phyloP scores from a whole-genome alignment of 2,113 vertebrate genomes.

The Caranx melampygus region DNA sequence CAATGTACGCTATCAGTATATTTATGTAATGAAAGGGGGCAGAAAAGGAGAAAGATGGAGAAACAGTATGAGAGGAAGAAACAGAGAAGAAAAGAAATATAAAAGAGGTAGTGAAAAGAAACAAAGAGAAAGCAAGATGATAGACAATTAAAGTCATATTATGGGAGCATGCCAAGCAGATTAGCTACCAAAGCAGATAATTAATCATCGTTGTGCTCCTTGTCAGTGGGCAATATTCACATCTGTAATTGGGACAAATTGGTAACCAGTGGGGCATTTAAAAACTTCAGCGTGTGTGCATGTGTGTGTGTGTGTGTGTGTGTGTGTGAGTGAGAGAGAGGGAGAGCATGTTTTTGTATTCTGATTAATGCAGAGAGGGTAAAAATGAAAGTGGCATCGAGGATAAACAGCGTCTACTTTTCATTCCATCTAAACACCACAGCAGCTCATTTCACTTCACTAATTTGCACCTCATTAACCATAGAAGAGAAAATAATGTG shows the following conservation, averaged over 20 bases:
- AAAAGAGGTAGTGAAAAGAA: neutral
- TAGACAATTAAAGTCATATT: constrained; percentile 63
- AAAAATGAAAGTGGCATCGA: constrained; percentile 26
- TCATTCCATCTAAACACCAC: constrained; percentile 27
- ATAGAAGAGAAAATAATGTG: constrained; percentile 28
- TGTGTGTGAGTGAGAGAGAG: too few relatives aligned
- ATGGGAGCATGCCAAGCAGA: constrained; percentile 38
- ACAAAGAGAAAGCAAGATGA: constrained; percentile 34
- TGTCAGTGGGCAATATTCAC: constrained; percentile 59
- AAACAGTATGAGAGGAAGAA: neutral
- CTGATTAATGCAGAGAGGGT: constrained; percentile 32
- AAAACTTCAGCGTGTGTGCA: constrained; percentile 25
- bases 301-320: too few relatives aligned
- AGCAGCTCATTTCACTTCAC: constrained; percentile 39
- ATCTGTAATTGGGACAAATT: constrained; percentile 61
- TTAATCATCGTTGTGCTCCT: constrained; percentile 55
- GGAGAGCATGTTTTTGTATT: neutral
- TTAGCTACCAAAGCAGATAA: constrained; percentile 53
- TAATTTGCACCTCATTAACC: constrained; percentile 41
- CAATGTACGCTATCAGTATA: neutral
- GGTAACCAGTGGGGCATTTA: constrained; percentile 41
- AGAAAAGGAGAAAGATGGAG: neutral
- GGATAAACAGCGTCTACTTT: constrained; percentile 34
- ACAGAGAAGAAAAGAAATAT: neutral
- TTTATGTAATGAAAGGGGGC: neutral